phyloP scores from a whole-genome alignment of 2,888 invertebrate genomes.

The Drosophila niveifrons region DNA sequence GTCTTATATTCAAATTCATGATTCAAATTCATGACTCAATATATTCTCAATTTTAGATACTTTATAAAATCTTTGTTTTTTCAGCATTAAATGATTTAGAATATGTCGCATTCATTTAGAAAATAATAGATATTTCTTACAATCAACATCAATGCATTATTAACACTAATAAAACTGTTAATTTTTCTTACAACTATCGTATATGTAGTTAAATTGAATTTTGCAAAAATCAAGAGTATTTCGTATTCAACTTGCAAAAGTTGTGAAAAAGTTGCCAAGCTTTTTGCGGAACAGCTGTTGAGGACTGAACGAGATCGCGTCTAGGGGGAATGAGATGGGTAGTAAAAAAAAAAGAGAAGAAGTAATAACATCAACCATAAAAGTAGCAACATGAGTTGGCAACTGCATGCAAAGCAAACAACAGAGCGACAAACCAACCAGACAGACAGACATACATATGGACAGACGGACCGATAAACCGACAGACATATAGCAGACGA shows the following conservation, averaged over 20 bases:
- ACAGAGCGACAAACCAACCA: slow-evolving; percentile 20
- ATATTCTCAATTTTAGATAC: no score
- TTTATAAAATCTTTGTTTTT: no score
- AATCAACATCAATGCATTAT: no score
- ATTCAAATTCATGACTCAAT: no score
- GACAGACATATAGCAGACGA: slow-evolving; percentile 48
- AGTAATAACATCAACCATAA: slow-evolving; percentile 78
- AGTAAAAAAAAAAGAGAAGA: slow-evolving; percentile 38
- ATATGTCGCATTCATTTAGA: no score
- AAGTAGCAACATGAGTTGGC: slow-evolving; percentile 79
- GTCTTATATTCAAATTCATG: no score
- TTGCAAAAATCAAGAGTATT: slow-evolving; percentile 8
- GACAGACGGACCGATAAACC: slow-evolving; percentile 17
- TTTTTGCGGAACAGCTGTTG: slow-evolving; percentile 58
- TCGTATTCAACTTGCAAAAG: neutral
- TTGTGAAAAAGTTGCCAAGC: neutral
- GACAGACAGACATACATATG: slow-evolving; percentile 34
- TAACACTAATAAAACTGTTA: no score
- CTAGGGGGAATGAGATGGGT: slow-evolving; percentile 17
- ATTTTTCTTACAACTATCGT: no score
- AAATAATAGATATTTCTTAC: no score
- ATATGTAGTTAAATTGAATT: no score
- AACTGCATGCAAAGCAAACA: slow-evolving; percentile 67
- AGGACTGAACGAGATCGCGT: slow-evolving; percentile 26
- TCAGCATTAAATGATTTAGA: no score